Conservation (phyloP, 1,140 invertebrate species). For the Caenorhabditis tropicalis region DNA sequence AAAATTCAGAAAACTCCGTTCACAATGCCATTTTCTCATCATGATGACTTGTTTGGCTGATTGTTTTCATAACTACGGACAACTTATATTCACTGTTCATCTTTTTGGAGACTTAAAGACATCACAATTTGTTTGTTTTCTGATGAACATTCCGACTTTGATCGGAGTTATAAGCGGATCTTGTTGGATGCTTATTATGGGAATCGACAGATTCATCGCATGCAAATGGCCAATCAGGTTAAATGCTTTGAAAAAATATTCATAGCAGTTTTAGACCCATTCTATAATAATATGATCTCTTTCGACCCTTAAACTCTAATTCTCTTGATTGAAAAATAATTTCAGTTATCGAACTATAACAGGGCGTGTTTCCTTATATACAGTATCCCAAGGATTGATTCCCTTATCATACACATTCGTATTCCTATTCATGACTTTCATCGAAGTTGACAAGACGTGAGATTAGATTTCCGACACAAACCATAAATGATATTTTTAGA, state of each 20-base stretch:
- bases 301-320: too few species aligned
- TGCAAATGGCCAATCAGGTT: background rate
- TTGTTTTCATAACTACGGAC: background rate
- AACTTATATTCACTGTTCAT: background rate
- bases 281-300: too few species aligned
- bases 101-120: background rate
- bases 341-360: background rate
- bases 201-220: background rate
- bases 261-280: too few species aligned
- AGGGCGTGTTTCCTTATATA: background rate
- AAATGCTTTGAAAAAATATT: too few species aligned
- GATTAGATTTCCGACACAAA: background rate
- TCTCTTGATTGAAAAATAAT: too few species aligned
- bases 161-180: background rate
- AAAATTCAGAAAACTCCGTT: background rate
- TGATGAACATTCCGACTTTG: background rate
- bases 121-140: background rate
- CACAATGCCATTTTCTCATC: background rate
- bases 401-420: background rate
- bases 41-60: background rate
- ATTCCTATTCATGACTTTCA: background rate
- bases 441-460: constrained; percentile 13
- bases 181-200: background rate
- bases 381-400: background rate
- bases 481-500: background rate